Conservation (phyloP, 92 coral and sea anemone genomes). For the Epizoanthus fatuus region DNA sequence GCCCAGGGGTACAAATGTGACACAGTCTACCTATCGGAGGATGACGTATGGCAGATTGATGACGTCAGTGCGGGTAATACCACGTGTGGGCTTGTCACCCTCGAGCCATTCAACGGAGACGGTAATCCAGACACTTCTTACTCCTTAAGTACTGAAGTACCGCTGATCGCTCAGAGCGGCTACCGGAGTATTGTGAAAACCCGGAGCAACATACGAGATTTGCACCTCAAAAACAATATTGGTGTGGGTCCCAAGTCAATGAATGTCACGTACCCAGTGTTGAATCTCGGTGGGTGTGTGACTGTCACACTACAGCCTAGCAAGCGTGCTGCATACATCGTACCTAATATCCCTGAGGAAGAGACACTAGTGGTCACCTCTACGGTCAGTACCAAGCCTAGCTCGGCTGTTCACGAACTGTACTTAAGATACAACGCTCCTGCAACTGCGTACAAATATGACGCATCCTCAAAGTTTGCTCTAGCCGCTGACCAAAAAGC, state of each 20-base stretch:
- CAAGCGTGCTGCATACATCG: slow-evolving; percentile 51
- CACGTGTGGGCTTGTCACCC: slow-evolving; percentile 54
- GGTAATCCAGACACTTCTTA: slow-evolving; percentile 54
- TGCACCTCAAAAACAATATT: slow-evolving; percentile 69
- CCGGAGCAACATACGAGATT: slow-evolving; percentile 83
- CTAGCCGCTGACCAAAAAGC: slow-evolving; percentile 80
- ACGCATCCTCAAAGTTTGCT: slow-evolving; percentile 65
- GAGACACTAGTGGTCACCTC: slow-evolving; percentile 72
- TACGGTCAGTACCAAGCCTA: slow-evolving; percentile 31
- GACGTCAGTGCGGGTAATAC: slow-evolving; percentile 73
- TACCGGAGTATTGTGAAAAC: slow-evolving; percentile 81
- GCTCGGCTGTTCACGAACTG: slow-evolving; percentile 66
- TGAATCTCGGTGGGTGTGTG: slow-evolving; percentile 64
- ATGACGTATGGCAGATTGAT: slow-evolving; percentile 81
- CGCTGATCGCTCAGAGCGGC: slow-evolving; percentile 67
- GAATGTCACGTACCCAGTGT: slow-evolving; percentile 69
- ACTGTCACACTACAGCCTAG: slow-evolving; percentile 42
- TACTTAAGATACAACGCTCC: slow-evolving; percentile 73
- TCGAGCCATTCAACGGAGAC: slow-evolving; percentile 71
- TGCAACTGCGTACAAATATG: slow-evolving; percentile 76
- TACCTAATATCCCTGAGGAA: slow-evolving; percentile 66
- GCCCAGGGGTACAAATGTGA: slow-evolving; percentile 86
- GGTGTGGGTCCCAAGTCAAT: slow-evolving; percentile 69
- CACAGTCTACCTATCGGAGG: slow-evolving; percentile 76
- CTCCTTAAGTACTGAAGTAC: slow-evolving; percentile 45